Percentiles rank a stretch among this genome's conserved stretches.
Conservation (phyloP, 1,140 invertebrate species). For the Lordiphosa stackelbergi region DNA sequence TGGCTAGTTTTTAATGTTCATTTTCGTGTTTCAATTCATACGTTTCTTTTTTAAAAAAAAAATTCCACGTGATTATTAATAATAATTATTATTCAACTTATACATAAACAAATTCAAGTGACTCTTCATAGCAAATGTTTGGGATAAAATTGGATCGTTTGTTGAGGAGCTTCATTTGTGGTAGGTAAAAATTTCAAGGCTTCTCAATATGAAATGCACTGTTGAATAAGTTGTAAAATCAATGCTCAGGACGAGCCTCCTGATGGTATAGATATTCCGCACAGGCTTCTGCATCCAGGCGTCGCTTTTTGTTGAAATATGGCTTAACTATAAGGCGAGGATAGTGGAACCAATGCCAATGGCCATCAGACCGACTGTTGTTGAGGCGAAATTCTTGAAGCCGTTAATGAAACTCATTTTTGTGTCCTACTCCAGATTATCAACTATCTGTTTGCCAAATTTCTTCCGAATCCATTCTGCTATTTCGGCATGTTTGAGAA, state of each 20-base stretch:
- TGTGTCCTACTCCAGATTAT: no score
- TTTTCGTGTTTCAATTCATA: slow-evolving; percentile 45
- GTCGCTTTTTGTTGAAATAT: slow-evolving; percentile 44
- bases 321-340: slow-evolving; percentile 56
- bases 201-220: no score
- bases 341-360: slow-evolving; percentile 66
- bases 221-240: no score
- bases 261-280: slow-evolving; percentile 73
- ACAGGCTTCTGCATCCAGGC: slow-evolving; percentile 57
- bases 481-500: no score
- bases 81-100: slow-evolving; percentile 17
- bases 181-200: slow-evolving; percentile 1
- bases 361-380: slow-evolving; percentile 71
- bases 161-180: neutral
- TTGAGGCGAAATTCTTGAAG: slow-evolving; percentile 57
- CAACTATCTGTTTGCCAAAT: no score
- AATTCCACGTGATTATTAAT: slow-evolving; percentile 27
- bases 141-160: neutral
- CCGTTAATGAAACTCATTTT: slow-evolving; percentile 77
- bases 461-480: no score
- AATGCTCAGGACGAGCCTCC: slow-evolving; percentile 30
- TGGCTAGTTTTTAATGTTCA: slow-evolving; percentile 21
- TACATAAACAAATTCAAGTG: slow-evolving; percentile 1
- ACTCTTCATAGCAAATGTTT: neutral
- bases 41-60: slow-evolving; percentile 36